Base-by-base conservation (phyloP, 2,888 invertebrate species). In the Pollenia amentaria region DNA sequence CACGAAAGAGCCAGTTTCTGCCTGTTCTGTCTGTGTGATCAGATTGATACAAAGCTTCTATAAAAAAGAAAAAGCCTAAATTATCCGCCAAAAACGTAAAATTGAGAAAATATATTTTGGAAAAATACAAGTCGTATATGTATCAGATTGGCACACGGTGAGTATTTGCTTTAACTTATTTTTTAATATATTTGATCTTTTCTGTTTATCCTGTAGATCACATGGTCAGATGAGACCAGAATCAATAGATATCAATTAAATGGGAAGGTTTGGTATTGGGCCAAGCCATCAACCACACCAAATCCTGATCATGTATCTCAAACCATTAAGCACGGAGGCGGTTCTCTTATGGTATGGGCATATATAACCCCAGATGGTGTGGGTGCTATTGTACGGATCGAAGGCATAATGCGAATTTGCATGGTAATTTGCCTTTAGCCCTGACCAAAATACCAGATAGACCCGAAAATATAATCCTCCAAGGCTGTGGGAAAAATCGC, bases 181-280 rank as follows among this genome's bases (percentile, higher is more conserved):
- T 29, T 6, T 29, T 29, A n/a, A n/a, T n/a, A n/a, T n/a, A n/a
- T 29, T 29, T 2, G n/a, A n/a, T n/a, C n/a, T 29, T 29, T 29
- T 29, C 29, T 29, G 29, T 29, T 29, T 29, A 29, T 29, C 29
- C 16, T 73, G 57, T 38, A 46, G 57, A 21, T 57, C 8, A 42
- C 46, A 46, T 46, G 46, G n/a, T 57, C 60, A 44, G 44, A 73
- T 60, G 57, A 46, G 21, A 73, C 46, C n/a, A 21, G 46, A 73
- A 57, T 29, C 18, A 73, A 57, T 12, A 10, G 57, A 46, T 46
- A 57, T 6, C 10, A 57, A 57, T 72, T 57, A 11, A 16, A 72
- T 57, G 57, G 57, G 21, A 57, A 46, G 16, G 18, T 18, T 40
- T 55, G 40, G 40, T 42, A 70, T 53, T 69, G 53, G 69, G 69